These are phyloP conservation scores for Diphyllodes magnificus DNA, from an alignment of 2,113 vertebrate genomes.

Conservation along the genomic window DNA sequence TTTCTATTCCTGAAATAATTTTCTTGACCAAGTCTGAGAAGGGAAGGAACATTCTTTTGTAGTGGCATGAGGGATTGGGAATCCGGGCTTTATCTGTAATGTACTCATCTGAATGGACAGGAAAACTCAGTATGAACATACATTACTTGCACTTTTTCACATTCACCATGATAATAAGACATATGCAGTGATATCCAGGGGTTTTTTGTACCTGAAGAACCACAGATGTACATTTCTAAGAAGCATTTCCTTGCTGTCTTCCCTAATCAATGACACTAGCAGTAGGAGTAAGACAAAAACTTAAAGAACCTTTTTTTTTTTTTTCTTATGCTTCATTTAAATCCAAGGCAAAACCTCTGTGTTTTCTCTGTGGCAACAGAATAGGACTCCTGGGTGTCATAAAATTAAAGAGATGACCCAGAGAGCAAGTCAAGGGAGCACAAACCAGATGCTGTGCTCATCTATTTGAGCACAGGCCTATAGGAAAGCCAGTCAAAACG, in stretches of 20 bases:
- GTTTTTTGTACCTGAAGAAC: neutral
- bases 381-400: neutral
- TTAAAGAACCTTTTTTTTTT: neutral
- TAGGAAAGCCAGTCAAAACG: neutral
- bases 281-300: neutral
- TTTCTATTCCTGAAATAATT: constrained; percentile 44
- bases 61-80: neutral
- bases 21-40: constrained; percentile 18
- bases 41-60: neutral
- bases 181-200: neutral
- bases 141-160: neutral
- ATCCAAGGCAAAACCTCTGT: neutral
- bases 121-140: neutral
- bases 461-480: neutral
- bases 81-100: neutral
- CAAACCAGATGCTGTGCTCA: neutral
- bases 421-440: neutral
- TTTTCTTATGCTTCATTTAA: neutral
- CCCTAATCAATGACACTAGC: neutral
- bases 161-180: neutral
- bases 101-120: neutral
- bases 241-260: neutral
- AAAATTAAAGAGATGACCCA: neutral
- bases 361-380: neutral
- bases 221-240: neutral